Percentiles rank a stretch among this genome's conserved stretches.
Evolutionary conservation across 1,140 invertebrate species (phyloP).

Genomic region (Geopemphigus sp.): DNA sequence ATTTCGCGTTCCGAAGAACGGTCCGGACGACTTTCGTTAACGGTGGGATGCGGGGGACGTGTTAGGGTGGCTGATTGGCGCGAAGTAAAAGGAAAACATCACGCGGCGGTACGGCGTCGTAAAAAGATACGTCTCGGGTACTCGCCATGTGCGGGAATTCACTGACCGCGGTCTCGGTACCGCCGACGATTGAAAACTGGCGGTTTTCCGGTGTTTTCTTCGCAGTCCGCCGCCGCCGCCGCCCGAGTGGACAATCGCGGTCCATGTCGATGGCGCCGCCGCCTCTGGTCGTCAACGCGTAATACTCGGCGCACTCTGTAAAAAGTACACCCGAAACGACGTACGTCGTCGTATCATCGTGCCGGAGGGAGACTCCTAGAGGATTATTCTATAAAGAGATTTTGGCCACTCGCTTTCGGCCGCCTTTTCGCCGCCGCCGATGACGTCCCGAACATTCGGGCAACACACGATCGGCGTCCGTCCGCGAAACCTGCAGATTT

Average conservation of each 20-base stretch:
- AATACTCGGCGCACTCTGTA: conserved; percentile 19
- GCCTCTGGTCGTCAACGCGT: background rate
- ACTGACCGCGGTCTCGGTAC: conserved; percentile 56
- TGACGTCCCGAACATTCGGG: background rate
- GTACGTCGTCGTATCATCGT: no score
- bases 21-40: no score
- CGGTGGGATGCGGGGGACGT: no score
- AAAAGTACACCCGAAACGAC: background rate
- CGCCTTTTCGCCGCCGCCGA: background rate
- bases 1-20: no score
- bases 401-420: conserved; percentile 23
- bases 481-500: conserved; percentile 14
- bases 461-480: conserved; percentile 10
- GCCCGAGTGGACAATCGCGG: no score
- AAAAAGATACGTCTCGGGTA: background rate
- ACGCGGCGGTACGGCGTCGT: no score
- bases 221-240: no score
- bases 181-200: conserved; percentile 58
- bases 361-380: no score
- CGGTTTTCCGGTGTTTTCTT: background rate
- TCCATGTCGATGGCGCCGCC: background rate
- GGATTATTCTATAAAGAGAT: no score
- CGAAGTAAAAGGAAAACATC: no score
- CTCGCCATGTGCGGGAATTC: conserved; percentile 65
- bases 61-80: no score